Evolutionary conservation across 2,797 vertebrate genomes (phyloP).

Genomic region (Yasuhikotakia modesta): DNA sequence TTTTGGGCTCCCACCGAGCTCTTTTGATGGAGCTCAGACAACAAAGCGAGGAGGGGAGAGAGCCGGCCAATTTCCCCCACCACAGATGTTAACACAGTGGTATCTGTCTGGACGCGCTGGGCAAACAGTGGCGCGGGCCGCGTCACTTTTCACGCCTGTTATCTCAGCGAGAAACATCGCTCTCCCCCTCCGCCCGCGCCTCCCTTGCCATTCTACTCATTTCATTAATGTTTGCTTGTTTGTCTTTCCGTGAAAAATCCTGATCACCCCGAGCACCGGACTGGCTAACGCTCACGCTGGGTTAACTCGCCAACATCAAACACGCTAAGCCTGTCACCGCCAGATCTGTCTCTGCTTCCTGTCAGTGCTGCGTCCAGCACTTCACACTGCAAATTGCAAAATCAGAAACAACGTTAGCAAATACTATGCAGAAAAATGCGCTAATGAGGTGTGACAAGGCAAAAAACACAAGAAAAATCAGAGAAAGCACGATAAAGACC

Average conservation of each 20-base stretch:
- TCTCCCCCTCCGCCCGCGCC: not conserved
- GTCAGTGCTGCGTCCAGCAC: constrained; percentile 63
- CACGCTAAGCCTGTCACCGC: constrained; percentile 64
- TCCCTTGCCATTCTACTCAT: constrained; percentile 49
- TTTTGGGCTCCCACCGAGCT: constrained; percentile 66
- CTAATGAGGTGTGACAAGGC: constrained; percentile 64
- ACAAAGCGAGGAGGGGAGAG: constrained; percentile 60
- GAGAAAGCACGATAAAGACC: constrained; percentile 26
- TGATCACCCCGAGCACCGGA: constrained; percentile 21
- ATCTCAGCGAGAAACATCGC: constrained; percentile 50
- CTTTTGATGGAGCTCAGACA: constrained; percentile 62
- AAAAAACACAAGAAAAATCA: constrained; percentile 15
- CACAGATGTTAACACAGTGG: constrained; percentile 65
- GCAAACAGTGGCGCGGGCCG: constrained; percentile 58
- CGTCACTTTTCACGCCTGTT: constrained; percentile 60
- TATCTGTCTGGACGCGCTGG: constrained; percentile 61
- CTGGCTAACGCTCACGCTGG: constrained; percentile 39
- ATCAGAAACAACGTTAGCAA: constrained; percentile 71
- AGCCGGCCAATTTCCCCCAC: constrained; percentile 56
- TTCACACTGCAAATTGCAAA: constrained; percentile 69
- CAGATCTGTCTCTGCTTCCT: constrained; percentile 61
- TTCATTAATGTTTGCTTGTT: constrained; percentile 56
- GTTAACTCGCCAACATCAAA: constrained; percentile 61
- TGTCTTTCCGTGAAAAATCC: constrained; percentile 45
- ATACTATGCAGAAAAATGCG: constrained; percentile 61